Conservation (phyloP, 2,797 vertebrate genomes). For the Emys orbicularis region DNA sequence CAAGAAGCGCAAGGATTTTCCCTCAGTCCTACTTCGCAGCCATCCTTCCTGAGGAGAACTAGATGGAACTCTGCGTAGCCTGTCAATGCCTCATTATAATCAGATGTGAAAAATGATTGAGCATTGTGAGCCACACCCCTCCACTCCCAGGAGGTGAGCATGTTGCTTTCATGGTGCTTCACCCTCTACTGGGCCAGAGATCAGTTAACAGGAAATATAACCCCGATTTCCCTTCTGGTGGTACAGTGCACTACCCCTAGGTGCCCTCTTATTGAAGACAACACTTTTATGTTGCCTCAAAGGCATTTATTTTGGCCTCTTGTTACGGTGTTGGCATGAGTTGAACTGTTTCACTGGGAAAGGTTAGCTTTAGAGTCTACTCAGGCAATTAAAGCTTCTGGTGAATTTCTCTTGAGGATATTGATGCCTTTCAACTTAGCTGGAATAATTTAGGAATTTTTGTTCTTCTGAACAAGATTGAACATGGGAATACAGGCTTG, state of each 20-base stretch:
- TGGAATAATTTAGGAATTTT: not conserved
- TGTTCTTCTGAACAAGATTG: not conserved
- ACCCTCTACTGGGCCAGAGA: not conserved
- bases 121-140: not conserved
- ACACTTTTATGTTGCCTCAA: not conserved
- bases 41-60: not conserved
- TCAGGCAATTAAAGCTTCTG: not conserved
- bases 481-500: not conserved
- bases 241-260: not conserved
- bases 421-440: not conserved
- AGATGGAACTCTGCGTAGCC: not conserved
- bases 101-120: not conserved
- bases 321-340: not conserved
- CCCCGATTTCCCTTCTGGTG: not conserved
- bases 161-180: not conserved
- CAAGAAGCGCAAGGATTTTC: not conserved
- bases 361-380: not conserved
- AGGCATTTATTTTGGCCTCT: not conserved
- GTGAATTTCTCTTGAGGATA: not conserved
- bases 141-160: not conserved
- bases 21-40: not conserved
- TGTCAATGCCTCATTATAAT: not conserved
- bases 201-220: not conserved
- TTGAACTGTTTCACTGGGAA: not conserved
- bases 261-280: not conserved